These are phyloP conservation scores for Malaclemys terrapin DNA, from an alignment of 2,113 vertebrate genomes.

Conservation along the genomic window DNA sequence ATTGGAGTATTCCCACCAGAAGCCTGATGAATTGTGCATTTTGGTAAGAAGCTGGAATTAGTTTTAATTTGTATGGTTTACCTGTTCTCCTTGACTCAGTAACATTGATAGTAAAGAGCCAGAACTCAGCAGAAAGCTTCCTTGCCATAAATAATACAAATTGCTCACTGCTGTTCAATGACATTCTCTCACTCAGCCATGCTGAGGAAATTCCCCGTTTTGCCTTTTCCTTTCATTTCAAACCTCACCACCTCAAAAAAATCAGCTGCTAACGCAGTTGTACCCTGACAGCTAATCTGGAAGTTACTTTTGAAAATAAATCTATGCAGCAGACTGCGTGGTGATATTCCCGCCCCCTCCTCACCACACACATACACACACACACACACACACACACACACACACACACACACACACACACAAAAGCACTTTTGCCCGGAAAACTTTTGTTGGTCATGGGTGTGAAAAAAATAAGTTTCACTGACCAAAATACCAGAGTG, in stretches of 20 bases:
- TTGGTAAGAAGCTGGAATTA: neutral
- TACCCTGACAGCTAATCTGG: neutral
- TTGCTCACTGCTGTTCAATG: neutral
- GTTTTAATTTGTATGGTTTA: neutral
- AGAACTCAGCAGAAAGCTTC: neutral
- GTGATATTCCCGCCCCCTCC: neutral
- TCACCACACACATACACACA: too few relatives aligned
- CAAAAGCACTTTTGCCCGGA: too few relatives aligned
- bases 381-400: too few relatives aligned
- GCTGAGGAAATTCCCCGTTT: neutral
- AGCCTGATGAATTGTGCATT: neutral
- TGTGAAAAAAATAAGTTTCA: too few relatives aligned
- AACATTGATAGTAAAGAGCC: neutral
- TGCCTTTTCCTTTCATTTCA: neutral
- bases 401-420: too few relatives aligned
- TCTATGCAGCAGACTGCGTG: neutral
- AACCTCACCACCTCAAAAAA: neutral
- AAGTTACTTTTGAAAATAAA: neutral
- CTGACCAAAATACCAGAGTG: too few relatives aligned
- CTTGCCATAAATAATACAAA: neutral
- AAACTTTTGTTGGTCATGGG: too few relatives aligned
- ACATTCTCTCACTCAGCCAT: neutral
- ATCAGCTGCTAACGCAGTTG: neutral
- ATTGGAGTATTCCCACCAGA: neutral
- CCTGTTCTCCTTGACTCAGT: neutral